Percentiles rank a stretch among this genome's conserved stretches.
These are phyloP conservation scores for Pheosia gnoma DNA, from an alignment of 2,888 invertebrate genomes.

Conservation along the genomic window DNA sequence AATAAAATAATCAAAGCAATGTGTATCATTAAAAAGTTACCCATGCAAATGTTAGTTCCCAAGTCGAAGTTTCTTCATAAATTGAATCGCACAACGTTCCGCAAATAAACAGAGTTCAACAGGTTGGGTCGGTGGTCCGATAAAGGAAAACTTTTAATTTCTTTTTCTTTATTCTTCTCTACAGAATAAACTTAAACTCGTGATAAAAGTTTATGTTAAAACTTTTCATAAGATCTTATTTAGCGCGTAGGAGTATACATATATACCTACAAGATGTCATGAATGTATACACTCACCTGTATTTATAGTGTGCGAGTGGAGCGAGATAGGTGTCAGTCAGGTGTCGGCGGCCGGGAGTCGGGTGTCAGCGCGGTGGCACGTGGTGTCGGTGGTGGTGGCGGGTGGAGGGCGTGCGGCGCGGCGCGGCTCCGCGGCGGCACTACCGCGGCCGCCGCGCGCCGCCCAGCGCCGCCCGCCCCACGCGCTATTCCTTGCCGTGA, in stretches of 20 bases:
- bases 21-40: conserved; percentile 28
- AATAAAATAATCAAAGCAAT: conserved; percentile 8
- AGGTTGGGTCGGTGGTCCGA: conserved; percentile 48
- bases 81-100: conserved; percentile 34
- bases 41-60: conserved; percentile 27
- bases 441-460: conserved; percentile 65
- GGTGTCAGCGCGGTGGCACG: conserved; percentile 28
- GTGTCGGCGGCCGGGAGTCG: conserved; percentile 33
- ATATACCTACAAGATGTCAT: conserved; percentile 6
- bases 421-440: conserved; percentile 69
- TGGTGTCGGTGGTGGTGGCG: conserved; percentile 45
- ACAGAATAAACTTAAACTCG: conserved; percentile 1
- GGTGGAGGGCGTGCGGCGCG: conserved; percentile 66
- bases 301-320: conserved; percentile 12
- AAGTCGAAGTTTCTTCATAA: conserved; percentile 38
- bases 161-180: not conserved
- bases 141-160: conserved; percentile 44
- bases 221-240: conserved; percentile 6
- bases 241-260: not conserved
- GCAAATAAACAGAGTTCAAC: conserved; percentile 53
- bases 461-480: conserved; percentile 41
- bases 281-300: conserved; percentile 25
- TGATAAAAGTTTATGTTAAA: not conserved
- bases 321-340: conserved; percentile 18
- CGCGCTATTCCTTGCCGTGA: conserved; percentile 71